These are phyloP conservation scores for Stichodactyla mertensii DNA, from an alignment of 64 coral and sea anemone genomes.

Conservation along the genomic window DNA sequence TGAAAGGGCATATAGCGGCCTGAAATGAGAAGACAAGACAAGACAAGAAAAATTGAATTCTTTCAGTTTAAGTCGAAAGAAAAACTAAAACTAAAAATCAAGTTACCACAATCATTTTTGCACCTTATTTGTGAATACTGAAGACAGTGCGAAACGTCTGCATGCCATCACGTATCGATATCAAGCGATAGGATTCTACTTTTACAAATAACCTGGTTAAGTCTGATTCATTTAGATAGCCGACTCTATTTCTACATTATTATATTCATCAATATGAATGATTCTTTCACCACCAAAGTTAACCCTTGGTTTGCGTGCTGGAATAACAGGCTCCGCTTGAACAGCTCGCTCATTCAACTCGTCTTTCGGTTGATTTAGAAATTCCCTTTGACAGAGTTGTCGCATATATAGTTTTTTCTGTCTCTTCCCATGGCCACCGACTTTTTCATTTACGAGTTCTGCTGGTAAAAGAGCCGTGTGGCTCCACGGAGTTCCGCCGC, in stretches of 20 bases:
- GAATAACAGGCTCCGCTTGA: background rate
- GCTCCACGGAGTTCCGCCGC: background rate
- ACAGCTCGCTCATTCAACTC: background rate
- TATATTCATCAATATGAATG: conserved; percentile 38
- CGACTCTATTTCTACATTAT: conserved; percentile 17
- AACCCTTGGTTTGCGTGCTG: conserved; percentile 29
- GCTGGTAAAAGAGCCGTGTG: background rate
- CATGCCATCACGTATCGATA: background rate
- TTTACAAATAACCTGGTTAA: background rate
- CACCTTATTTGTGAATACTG: too few relatives aligned
- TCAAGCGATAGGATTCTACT: background rate
- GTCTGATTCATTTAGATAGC: background rate
- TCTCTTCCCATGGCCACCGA: background rate
- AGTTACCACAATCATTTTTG: too few relatives aligned
- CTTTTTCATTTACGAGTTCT: background rate
- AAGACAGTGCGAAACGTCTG: background rate
- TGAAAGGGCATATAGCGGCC: too few relatives aligned
- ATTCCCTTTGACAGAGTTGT: background rate
- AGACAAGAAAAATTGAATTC: too few relatives aligned
- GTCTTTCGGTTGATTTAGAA: background rate
- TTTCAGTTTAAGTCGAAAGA: too few relatives aligned
- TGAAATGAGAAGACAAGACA: too few relatives aligned
- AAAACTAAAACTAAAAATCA: too few relatives aligned
- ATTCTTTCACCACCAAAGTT: conserved; percentile 49
- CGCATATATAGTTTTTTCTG: background rate